Base-by-base conservation (phyloP, 2,113 vertebrate genomes). In the Pterocles orientalis region DNA sequence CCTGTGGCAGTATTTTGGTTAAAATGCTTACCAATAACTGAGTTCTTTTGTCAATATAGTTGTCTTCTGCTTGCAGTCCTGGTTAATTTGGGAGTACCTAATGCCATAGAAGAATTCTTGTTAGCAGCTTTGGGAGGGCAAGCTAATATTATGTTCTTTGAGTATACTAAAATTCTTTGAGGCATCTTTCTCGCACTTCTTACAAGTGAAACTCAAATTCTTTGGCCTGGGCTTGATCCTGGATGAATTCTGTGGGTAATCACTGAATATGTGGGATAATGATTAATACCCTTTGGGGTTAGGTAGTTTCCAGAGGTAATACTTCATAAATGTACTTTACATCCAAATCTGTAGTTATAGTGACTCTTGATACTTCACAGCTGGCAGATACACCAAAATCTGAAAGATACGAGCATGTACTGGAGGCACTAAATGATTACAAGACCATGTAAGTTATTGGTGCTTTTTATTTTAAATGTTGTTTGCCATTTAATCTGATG, bases 391-490 rank as follows among this genome's bases (percentile, higher is more conserved):
- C 99, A 88, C 99, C 98, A 91, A 99, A 97, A 98, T 98, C 98
- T 88, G 98, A 99, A 96, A 98, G 99, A 97, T 99, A 99, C 84
- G 98, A 99, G 92, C 97, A 98, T 96, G 98, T 99, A 96, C 96
- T 99, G 94, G 99, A 99, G 96, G 99, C 99, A 86, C 98, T 99
- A 98, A 99, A 99, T 98, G 99, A 98, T 98, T 99, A 99, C 97
- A 99, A 98, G 94, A 99, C 98, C 96, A 99, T 99, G 99, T 99
- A 98, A 99, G 99, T 98, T 98, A 86, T 76, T 88, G 60, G 4
- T 70, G 29, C 41, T 92, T 64, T 11, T 71, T 66, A 9, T 78
- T 95, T 76, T 88, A 31, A 84, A n/a, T 73, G 12, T 73, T 79
- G 29, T 47, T 95, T 86, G 18, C 23, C 16, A 0, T 82, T 92